Conservation (phyloP, 1,140 invertebrate species). For the Papilio dardanus region DNA sequence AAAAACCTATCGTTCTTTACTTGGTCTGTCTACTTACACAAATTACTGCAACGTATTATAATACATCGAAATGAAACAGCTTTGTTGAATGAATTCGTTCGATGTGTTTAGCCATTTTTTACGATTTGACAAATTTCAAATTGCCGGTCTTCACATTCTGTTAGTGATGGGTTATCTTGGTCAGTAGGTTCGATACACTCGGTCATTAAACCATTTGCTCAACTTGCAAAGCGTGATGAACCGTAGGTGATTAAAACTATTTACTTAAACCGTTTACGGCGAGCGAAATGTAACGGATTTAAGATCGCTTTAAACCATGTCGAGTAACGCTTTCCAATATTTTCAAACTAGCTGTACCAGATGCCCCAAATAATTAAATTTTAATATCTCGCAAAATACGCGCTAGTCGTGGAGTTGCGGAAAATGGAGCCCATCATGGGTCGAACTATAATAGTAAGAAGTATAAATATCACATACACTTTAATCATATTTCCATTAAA, state of each 20-base stretch:
- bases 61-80: background rate
- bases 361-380: too few species aligned
- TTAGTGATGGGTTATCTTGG: constrained; percentile 42
- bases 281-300: background rate
- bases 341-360: background rate
- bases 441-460: too few species aligned
- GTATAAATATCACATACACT: too few species aligned
- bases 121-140: background rate
- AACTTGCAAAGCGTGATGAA: constrained; percentile 1
- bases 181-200: constrained; percentile 56
- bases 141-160: background rate
- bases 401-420: too few species aligned
- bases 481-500: background rate
- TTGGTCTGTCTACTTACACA: too few species aligned
- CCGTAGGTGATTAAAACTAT: constrained; percentile 8
- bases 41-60: background rate
- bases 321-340: constrained; percentile 6
- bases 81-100: background rate
- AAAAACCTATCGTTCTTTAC: too few species aligned
- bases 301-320: background rate
- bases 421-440: too few species aligned
- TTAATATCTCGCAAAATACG: too few species aligned
- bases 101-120: background rate
- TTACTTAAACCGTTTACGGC: constrained; percentile 11
- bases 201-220: constrained; percentile 56